phyloP scores from a whole-genome alignment of 2,888 invertebrate genomes.

The Tiliacea aurago region DNA sequence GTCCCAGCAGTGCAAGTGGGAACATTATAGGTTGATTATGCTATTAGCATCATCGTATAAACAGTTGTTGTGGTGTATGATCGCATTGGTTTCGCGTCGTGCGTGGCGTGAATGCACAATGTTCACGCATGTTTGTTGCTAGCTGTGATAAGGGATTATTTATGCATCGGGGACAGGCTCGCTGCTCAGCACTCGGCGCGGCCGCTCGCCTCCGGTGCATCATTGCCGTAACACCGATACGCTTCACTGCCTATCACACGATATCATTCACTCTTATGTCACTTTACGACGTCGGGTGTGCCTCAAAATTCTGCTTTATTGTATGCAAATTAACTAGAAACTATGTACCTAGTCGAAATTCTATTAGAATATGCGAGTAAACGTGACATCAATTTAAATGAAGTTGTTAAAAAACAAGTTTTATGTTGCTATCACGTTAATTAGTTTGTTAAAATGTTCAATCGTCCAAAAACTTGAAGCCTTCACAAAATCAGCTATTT shows the following conservation, averaged over 20 bases:
- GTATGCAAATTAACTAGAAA: slow-evolving; percentile 67
- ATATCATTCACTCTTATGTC: slow-evolving; percentile 59
- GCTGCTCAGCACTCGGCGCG: slow-evolving; percentile 37
- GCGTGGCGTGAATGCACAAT: slow-evolving; percentile 60
- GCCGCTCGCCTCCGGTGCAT: slow-evolving; percentile 62
- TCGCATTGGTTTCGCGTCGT: slow-evolving; percentile 44
- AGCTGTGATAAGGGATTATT: slow-evolving; percentile 77
- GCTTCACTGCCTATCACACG: slow-evolving; percentile 60
- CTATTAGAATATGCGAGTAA: slow-evolving; percentile 44
- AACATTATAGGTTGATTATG: no score
- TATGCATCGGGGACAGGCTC: slow-evolving; percentile 76
- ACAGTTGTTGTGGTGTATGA: slow-evolving; percentile 37
- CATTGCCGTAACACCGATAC: slow-evolving; percentile 66
- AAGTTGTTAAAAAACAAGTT: slow-evolving; percentile 27
- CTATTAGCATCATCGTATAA: no score
- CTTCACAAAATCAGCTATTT: slow-evolving; percentile 14
- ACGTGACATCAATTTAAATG: slow-evolving; percentile 52
- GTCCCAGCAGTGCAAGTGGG: no score
- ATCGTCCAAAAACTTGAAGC: background rate
- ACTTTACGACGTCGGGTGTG: slow-evolving; percentile 54
- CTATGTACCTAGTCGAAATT: slow-evolving; percentile 41
- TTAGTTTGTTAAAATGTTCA: slow-evolving; percentile 6
- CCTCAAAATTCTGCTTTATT: slow-evolving; percentile 63
- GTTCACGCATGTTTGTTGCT: slow-evolving; percentile 65
- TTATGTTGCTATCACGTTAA: slow-evolving; percentile 10